A percentile compares a stretch with the other conserved stretches of the same genome.
phyloP scores from a whole-genome alignment of 2,888 invertebrate species.

The Tipula confusa region DNA sequence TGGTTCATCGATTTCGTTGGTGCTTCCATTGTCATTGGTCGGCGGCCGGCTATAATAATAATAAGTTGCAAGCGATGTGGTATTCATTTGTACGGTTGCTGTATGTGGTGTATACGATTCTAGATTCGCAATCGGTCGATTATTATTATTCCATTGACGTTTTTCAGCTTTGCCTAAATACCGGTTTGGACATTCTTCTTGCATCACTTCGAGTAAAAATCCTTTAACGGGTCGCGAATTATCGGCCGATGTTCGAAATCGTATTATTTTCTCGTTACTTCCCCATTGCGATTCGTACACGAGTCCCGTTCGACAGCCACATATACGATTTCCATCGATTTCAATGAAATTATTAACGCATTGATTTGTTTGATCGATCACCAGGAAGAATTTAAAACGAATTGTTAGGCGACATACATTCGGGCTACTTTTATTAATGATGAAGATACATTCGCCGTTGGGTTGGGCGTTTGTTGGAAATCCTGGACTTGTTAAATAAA shows the following conservation, averaged over 20 bases:
- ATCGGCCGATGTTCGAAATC: slow-evolving; percentile 50
- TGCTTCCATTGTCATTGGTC: neutral
- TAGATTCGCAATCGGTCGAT: neutral
- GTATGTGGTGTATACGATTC: neutral
- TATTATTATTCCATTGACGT: neutral
- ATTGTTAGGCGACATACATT: slow-evolving; percentile 54
- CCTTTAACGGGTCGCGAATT: slow-evolving; percentile 49
- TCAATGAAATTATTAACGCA: slow-evolving; percentile 54
- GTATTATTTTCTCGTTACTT: slow-evolving; percentile 49
- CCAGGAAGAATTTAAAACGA: slow-evolving; percentile 54
- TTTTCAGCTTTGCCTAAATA: slow-evolving; percentile 37
- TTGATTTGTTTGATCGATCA: slow-evolving; percentile 46
- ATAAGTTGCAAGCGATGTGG: slow-evolving; percentile 31
- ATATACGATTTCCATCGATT: slow-evolving; percentile 55
- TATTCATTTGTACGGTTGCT: slow-evolving; percentile 35
- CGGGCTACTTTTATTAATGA: slow-evolving; percentile 50
- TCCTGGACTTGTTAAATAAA: slow-evolving; percentile 55
- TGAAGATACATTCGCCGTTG: slow-evolving; percentile 52
- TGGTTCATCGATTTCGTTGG: neutral
- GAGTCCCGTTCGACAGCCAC: slow-evolving; percentile 54
- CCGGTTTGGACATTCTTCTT: slow-evolving; percentile 53
- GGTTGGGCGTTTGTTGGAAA: slow-evolving; percentile 52
- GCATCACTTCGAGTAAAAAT: slow-evolving; percentile 55
- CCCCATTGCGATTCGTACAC: slow-evolving; percentile 43
- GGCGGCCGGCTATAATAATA: neutral